A percentile compares a stretch with the other conserved stretches of the same genome.
phyloP scores from a whole-genome alignment of 1,140 invertebrate species.

The Dolichoris vasculosae region DNA sequence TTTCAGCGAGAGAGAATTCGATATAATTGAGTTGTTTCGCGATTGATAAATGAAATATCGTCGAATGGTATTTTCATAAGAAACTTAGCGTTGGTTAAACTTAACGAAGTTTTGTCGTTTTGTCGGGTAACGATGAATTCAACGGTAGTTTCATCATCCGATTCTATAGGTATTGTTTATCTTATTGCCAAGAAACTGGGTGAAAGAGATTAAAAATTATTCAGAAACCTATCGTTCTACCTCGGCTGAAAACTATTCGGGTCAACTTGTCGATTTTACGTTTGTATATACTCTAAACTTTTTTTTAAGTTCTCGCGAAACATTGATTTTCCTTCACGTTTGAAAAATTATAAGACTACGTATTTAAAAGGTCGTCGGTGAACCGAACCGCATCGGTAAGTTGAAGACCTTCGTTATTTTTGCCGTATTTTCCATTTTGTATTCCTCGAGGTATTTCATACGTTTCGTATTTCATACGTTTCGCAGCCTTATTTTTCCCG shows the following conservation, averaged over 20 bases:
- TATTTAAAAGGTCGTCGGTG: neutral
- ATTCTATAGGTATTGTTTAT: neutral
- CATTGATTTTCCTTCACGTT: slow-evolving; percentile 5
- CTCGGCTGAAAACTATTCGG: neutral
- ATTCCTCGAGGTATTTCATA: neutral
- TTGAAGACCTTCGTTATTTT: neutral
- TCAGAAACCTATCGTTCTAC: neutral
- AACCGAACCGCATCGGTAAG: neutral
- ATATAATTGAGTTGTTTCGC: slow-evolving; percentile 31
- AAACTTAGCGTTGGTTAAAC: too few species aligned
- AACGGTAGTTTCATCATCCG: too few species aligned
- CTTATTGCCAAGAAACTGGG: neutral
- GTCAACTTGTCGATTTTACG: neutral
- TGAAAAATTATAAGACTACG: neutral
- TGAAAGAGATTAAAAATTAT: neutral
- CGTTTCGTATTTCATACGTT: neutral
- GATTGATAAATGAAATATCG: neutral
- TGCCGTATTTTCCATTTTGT: neutral
- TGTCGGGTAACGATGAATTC: neutral
- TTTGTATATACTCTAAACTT: neutral
- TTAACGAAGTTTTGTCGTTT: neutral
- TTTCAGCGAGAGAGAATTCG: neutral
- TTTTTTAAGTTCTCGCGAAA: neutral
- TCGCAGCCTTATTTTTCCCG: neutral
- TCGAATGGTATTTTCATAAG: neutral